phyloP scores from a whole-genome alignment of 2,797 vertebrate species.

The Crocidura indochinensis region DNA sequence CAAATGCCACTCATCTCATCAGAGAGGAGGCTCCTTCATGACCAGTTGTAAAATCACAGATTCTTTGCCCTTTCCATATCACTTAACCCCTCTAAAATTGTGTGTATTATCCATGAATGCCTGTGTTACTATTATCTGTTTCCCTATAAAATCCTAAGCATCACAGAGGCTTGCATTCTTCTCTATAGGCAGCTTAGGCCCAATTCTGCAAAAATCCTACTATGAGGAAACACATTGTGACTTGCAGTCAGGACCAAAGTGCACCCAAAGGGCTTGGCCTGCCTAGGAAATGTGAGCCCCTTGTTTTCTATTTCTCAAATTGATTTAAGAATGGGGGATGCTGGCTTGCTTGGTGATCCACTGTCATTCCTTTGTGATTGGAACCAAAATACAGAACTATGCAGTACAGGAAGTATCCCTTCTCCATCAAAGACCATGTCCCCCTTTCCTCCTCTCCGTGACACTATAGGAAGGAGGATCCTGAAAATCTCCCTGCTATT shows the following conservation, averaged over 20 bases:
- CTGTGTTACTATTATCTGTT: not conserved
- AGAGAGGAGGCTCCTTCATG: not conserved
- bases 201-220: not conserved
- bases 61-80: not conserved
- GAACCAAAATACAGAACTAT: not conserved
- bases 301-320: too few relatives aligned
- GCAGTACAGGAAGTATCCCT: not conserved
- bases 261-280: not conserved
- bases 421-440: not conserved
- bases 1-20: not conserved
- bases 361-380: not conserved
- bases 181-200: not conserved
- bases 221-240: not conserved
- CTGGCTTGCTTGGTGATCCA: constrained; percentile 10
- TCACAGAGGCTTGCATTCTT: not conserved
- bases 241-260: not conserved
- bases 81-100: not conserved
- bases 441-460: not conserved
- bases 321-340: not conserved
- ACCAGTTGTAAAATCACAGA: not conserved
- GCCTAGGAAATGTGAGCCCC: not conserved
- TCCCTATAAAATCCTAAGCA: not conserved
- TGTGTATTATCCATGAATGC: too few relatives aligned
- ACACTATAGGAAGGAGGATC: constrained; percentile 7
- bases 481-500: constrained; percentile 49